A percentile compares a stretch with the other conserved stretches of the same genome.
These are phyloP conservation scores for Antechinus stuartii DNA, from an alignment of 2,113 vertebrate species.

Conservation along the genomic window DNA sequence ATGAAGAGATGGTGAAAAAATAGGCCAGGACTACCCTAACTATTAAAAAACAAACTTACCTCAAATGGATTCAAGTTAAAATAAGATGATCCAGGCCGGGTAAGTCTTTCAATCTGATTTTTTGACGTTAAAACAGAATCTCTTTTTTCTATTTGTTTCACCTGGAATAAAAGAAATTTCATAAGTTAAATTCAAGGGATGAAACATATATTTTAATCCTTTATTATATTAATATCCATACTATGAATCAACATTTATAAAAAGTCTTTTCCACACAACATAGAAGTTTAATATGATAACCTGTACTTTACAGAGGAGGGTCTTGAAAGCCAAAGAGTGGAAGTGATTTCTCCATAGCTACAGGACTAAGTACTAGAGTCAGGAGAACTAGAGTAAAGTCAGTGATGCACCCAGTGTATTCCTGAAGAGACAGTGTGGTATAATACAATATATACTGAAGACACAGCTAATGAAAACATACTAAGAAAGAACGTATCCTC, in stretches of 20 bases:
- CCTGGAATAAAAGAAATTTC: constrained; percentile 83
- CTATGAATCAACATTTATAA: background rate
- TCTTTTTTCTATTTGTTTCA: constrained; percentile 98
- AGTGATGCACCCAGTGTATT: background rate
- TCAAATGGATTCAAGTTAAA: constrained; percentile 99
- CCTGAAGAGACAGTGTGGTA: background rate
- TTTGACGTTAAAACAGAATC: constrained; percentile 98
- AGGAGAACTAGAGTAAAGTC: background rate
- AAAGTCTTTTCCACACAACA: constrained; percentile 47
- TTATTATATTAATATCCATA: background rate
- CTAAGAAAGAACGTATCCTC: background rate
- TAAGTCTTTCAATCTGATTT: constrained; percentile 97
- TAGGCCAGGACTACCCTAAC: background rate
- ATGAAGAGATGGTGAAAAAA: background rate
- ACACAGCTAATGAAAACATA: no score
- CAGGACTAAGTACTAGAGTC: background rate
- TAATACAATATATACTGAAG: background rate
- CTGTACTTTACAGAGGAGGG: constrained; percentile 41
- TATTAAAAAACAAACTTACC: constrained; percentile 81
- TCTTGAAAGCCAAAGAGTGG: constrained; percentile 34
- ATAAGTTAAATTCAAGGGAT: background rate
- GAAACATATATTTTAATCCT: constrained; percentile 45
- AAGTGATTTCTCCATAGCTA: constrained; percentile 12
- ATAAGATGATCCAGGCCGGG: constrained; percentile 95
- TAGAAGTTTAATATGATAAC: constrained; percentile 12